Conservation (phyloP, 1,140 invertebrate species). For the Scylla paramamosain region DNA sequence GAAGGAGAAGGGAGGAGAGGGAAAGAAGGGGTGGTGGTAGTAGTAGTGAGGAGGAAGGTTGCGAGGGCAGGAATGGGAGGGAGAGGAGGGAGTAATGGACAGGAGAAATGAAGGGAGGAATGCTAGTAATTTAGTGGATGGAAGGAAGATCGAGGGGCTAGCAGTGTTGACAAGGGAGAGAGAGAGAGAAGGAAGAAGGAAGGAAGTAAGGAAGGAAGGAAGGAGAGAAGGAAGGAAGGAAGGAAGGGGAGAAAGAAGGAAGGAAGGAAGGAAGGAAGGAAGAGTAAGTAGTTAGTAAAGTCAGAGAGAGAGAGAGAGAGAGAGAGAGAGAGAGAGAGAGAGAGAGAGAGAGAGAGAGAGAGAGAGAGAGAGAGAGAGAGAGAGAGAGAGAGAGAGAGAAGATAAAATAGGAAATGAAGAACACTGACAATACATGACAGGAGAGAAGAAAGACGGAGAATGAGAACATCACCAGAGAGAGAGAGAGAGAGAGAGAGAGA, state of each 20-base stretch:
- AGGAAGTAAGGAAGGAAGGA: not conserved
- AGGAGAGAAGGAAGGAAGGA: not conserved
- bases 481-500: not conserved
- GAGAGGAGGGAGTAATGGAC: not conserved
- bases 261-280: not conserved
- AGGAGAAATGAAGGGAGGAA: not conserved
- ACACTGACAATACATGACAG: no score
- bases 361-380: not conserved
- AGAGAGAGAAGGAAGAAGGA: not conserved
- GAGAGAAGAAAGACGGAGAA: no score
- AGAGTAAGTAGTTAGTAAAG: not conserved
- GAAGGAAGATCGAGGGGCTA: not conserved
- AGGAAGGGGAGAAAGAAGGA: not conserved
- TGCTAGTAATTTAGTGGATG: not conserved
- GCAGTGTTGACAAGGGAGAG: not conserved
- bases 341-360: not conserved
- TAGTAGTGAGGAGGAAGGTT: no score
- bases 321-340: not conserved
- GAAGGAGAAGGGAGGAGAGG: not conserved
- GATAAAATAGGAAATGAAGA: no score
- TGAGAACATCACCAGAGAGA: not conserved
- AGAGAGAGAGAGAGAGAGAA: not conserved
- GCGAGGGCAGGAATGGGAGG: not conserved
- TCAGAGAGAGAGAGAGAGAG: not conserved
- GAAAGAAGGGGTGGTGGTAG: not conserved